phyloP scores from a whole-genome alignment of 1,140 invertebrate species.

The Leptopilina boulardi region DNA sequence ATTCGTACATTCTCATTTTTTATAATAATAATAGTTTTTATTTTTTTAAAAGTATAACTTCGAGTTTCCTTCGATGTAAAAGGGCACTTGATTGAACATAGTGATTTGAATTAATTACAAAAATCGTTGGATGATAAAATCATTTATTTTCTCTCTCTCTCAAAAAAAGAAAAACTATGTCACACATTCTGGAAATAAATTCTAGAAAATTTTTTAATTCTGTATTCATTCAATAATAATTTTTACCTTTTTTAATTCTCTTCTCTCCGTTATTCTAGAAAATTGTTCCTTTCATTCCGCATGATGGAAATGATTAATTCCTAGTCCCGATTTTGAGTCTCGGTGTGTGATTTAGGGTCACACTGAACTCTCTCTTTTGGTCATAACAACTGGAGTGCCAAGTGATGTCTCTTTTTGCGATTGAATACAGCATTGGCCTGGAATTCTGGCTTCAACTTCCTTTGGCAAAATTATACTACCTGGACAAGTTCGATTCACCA shows the following conservation, averaged over 20 bases:
- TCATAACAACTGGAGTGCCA: constrained; percentile 67
- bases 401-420: constrained; percentile 65
- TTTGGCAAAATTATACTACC: constrained; percentile 66
- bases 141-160: constrained; percentile 18
- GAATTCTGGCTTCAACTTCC: constrained; percentile 64
- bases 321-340: constrained; percentile 2
- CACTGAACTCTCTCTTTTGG: constrained; percentile 75
- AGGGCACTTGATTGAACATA: constrained; percentile 73
- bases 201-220: constrained; percentile 22
- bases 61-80: constrained; percentile 65
- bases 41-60: constrained; percentile 46
- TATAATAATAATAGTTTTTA: constrained; percentile 43
- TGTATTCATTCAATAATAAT: neutral
- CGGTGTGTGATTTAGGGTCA: constrained; percentile 62
- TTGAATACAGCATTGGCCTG: constrained; percentile 68
- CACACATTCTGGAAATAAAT: neutral
- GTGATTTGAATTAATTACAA: constrained; percentile 55
- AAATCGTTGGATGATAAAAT: constrained; percentile 52
- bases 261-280: too few relatives aligned
- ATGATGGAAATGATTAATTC: too few relatives aligned
- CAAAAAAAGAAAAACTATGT: constrained; percentile 41
- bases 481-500: constrained; percentile 65
- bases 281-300: too few relatives aligned
- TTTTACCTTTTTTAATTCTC: too few relatives aligned
- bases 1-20: constrained; percentile 52